Evolutionary conservation across 2,113 vertebrate species (phyloP), one percentile per base, ranked within the genome.

Genomic region (Athene noctua): DNA sequence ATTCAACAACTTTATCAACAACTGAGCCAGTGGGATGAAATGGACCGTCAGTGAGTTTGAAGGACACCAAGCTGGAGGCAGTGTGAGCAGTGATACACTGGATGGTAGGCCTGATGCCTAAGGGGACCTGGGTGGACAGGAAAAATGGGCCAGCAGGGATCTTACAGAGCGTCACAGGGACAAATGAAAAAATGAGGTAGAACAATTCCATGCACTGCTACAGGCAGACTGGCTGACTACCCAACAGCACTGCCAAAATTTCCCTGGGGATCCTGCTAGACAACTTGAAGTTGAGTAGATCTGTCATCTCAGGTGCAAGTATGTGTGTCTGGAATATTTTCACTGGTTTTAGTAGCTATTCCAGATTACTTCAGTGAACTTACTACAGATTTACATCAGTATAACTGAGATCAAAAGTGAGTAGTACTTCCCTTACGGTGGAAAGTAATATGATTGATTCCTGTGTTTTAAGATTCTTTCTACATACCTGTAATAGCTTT

Each of bases 71-170:
- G 4, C 1, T 63, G 17, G 11, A 2, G 27, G 4, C 13, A 78
- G 3, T 1, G 3, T 29, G 7, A 47, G 7, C 17, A 46, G 36
- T 87, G 55, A 15, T 65, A 59, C 11, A 42, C 46, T 57, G 10
- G 38, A 75, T 19, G 15, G 3, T 23, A 61, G 10, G 29, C 5
- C 8, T 80, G n/a, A 4, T 13, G 14, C 21, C 46, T 34, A 11
- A 38, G 6, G 3, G 6, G 3, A 67, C 2, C 11, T 34, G 5
- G 1, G 1, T 17, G 12, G 13, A 8, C 15, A 90, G 42, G 20
- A 59, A 67, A 83, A 32, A 71, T 7, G 2, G 5, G 6, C 22
- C 4, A 47, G 7, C 8, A 55, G 27, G 58, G 83, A 10, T 2
- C 4, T 78, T 46, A 52, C 3, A 12, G 40, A 57, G 10, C 22